Evolutionary conservation across 1,140 invertebrate genomes (phyloP).

Genomic region (Oscheius sp.): DNA sequence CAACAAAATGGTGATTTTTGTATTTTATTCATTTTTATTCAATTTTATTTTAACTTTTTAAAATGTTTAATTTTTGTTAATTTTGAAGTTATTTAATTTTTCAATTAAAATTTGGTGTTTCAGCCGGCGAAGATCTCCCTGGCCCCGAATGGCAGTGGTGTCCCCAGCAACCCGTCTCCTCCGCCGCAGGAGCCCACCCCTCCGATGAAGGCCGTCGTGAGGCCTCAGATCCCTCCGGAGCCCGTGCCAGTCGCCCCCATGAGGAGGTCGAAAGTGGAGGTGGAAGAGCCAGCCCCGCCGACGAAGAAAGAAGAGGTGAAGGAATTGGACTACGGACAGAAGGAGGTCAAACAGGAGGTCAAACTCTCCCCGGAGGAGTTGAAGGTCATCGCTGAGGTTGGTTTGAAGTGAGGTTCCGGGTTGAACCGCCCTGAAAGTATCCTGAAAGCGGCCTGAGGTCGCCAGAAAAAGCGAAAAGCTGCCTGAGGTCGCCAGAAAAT

Average conservation of each 20-base stretch:
- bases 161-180: not conserved
- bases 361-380: not conserved
- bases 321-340: not conserved
- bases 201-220: not conserved
- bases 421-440: too few relatives aligned
- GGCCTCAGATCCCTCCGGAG: not conserved
- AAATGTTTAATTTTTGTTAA: not conserved
- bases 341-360: too few relatives aligned
- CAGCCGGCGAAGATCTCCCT: slow-evolving; percentile 32
- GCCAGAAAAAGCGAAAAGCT: too few relatives aligned
- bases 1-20: slow-evolving; percentile 36
- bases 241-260: slow-evolving; percentile 1
- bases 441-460: too few relatives aligned
- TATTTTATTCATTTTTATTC: too few relatives aligned
- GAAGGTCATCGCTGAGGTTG: not conserved
- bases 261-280: not conserved
- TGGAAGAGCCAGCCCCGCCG: slow-evolving; percentile 2
- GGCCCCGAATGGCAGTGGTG: slow-evolving; percentile 23
- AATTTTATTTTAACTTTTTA: not conserved
- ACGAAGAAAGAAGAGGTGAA: not conserved
- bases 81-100: not conserved
- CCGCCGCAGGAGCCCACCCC: slow-evolving; percentile 28
- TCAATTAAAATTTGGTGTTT: not conserved
- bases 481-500: too few relatives aligned
- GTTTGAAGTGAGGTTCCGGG: too few relatives aligned